phyloP scores from a whole-genome alignment of 37 sponge, comb jelly and placozoan genomes.

The Halisarca cf. caerulea region DNA sequence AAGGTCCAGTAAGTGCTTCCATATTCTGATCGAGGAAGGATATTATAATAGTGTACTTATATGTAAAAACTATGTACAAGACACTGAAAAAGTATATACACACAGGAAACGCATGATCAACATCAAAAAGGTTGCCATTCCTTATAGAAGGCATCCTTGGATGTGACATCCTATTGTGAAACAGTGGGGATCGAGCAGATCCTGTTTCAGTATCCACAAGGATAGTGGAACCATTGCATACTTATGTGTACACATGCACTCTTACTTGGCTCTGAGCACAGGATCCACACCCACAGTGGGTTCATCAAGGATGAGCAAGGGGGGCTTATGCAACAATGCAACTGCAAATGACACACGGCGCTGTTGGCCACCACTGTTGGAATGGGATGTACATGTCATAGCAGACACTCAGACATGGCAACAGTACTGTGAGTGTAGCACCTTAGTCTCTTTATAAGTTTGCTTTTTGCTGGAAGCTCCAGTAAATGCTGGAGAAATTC shows the following conservation, averaged over 20 bases:
- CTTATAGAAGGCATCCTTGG: too few relatives aligned
- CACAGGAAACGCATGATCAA: not conserved
- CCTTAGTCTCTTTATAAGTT: slow-evolving; percentile 67
- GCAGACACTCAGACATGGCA: not conserved
- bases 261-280: slow-evolving; percentile 71
- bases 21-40: slow-evolving; percentile 46
- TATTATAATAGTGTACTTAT: not conserved
- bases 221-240: not conserved
- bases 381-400: too few relatives aligned
- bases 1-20: slow-evolving; percentile 75
- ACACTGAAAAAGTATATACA: not conserved
- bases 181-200: too few relatives aligned
- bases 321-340: slow-evolving; percentile 82
- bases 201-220: not conserved
- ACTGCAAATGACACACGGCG: slow-evolving; percentile 85
- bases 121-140: too few relatives aligned
- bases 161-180: too few relatives aligned
- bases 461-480: slow-evolving; percentile 58
- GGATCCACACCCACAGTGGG: slow-evolving; percentile 91
- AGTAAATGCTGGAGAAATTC: slow-evolving; percentile 66
- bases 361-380: slow-evolving; percentile 80
- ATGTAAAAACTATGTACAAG: not conserved
- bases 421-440: not conserved
- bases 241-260: not conserved
- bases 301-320: slow-evolving; percentile 83